These are phyloP conservation scores for Clarias pachynema DNA, from an alignment of 2,797 vertebrate genomes.

Conservation along the genomic window DNA sequence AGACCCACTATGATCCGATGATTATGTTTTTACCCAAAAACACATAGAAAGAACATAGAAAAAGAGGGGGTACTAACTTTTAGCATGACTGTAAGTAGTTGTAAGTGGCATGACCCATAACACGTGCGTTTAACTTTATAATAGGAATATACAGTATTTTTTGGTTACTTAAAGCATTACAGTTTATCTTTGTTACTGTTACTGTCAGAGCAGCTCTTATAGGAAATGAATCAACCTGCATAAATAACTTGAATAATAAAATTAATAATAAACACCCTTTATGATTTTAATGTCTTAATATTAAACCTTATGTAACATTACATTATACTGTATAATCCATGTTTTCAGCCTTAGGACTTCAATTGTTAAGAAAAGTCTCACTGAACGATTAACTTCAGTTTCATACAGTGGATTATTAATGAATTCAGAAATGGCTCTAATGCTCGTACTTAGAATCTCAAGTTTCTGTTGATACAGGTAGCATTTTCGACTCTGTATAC, in stretches of 20 bases:
- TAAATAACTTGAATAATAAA: no score
- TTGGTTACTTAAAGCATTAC: background rate
- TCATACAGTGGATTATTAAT: background rate
- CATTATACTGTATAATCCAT: background rate
- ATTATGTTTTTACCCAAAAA: no score
- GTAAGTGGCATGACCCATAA: no score
- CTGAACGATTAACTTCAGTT: background rate
- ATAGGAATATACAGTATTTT: no score
- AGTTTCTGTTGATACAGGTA: background rate
- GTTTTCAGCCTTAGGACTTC: background rate
- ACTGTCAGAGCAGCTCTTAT: background rate
- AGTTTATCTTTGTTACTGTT: background rate
- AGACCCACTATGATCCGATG: no score
- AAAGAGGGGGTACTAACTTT: no score
- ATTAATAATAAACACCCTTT: background rate
- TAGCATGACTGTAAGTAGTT: no score
- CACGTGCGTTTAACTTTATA: no score
- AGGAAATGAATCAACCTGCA: background rate
- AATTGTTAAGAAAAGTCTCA: background rate
- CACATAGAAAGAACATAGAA: no score
- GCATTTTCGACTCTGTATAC: background rate
- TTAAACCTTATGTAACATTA: background rate
- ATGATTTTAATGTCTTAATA: background rate
- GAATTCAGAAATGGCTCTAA: background rate
- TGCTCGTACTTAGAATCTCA: background rate